Evolutionary conservation across 2,888 invertebrate genomes (phyloP).

Genomic region (Mactromeris polynyma): DNA sequence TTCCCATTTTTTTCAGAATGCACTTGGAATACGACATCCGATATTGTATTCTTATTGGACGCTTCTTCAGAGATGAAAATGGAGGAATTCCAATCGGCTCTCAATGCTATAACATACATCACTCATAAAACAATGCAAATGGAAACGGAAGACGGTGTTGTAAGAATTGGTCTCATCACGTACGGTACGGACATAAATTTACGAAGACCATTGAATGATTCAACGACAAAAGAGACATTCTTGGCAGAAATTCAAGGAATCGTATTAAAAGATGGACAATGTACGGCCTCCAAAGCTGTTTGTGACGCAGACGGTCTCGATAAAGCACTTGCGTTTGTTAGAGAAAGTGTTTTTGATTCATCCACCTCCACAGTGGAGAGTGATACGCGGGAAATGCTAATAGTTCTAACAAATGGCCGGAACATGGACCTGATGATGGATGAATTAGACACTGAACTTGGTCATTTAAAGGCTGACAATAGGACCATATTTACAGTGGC

Average conservation of each 20-base stretch:
- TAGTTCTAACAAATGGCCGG: constrained; percentile 12
- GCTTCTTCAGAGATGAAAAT: neutral
- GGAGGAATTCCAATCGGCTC: neutral
- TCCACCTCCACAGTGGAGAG: neutral
- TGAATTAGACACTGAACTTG: neutral
- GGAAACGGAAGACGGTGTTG: constrained; percentile 2
- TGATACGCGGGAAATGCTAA: neutral
- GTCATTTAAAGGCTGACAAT: neutral
- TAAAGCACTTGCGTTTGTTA: neutral
- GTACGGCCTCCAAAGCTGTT: neutral
- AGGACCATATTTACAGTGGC: neutral
- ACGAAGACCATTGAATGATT: neutral
- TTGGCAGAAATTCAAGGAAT: neutral
- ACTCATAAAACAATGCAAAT: constrained; percentile 9
- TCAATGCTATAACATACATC: constrained; percentile 16
- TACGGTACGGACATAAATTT: neutral
- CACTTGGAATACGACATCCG: neutral
- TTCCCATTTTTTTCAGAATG: constrained; percentile 13
- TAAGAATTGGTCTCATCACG: constrained; percentile 2
- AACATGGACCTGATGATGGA: neutral
- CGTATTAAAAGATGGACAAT: neutral
- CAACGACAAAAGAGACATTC: neutral
- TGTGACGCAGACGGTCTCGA: neutral
- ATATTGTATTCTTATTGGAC: constrained; percentile 15
- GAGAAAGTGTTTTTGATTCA: neutral